Evolutionary conservation across 2,888 invertebrate genomes (phyloP), one percentile per base, ranked within the genome.

Genomic region (Stenodera caucasica): DNA sequence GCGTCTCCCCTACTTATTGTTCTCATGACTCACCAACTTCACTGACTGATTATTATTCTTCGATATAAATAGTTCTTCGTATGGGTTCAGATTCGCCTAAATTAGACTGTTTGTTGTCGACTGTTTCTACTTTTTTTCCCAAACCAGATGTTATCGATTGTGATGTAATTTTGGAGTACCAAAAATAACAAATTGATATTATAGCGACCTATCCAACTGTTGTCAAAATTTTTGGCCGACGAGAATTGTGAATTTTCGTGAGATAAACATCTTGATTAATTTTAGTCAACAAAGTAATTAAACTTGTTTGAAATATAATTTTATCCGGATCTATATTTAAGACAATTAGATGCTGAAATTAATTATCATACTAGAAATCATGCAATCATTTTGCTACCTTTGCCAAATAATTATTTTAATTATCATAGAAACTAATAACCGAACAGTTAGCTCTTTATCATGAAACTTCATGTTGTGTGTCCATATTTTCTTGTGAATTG

Each of bases 1-100:
- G 69, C 66, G 49, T 66, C 68, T 63, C 61, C 63, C 51, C 53
- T 15, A 21, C 35, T 54, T 64, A 64, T 62, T 65, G 67, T 68
- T 63, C 56, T 59, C 37, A 49, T 72, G 72, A 72, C 51, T 72
- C 71, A 45, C 21, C 18, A 21, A n/a, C n/a, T n/a, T 45, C 21
- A 3, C 21, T 11, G 21, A 45, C 45, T 40, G 52, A 57, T 61
- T 45, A 45, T 45, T 45, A 18, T 61, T 55, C 12, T 26, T 14
- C 45, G 33, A 14, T 15, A 40, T 60, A 65, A 64, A 66, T 66
- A 66, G 53, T 49, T 53, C 50, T 49, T 51, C 18, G 61, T 57
- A 56, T 45, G 45, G 4, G 30, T 52, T 51, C 18, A 11, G 50
- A 15, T 32, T 52, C 6, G 9, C 52, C 21, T 12, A 52, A 52